Percentiles rank a stretch among this genome's conserved stretches.
Conservation (phyloP, 2,888 invertebrate species). For the Sabellastarte sp. region DNA sequence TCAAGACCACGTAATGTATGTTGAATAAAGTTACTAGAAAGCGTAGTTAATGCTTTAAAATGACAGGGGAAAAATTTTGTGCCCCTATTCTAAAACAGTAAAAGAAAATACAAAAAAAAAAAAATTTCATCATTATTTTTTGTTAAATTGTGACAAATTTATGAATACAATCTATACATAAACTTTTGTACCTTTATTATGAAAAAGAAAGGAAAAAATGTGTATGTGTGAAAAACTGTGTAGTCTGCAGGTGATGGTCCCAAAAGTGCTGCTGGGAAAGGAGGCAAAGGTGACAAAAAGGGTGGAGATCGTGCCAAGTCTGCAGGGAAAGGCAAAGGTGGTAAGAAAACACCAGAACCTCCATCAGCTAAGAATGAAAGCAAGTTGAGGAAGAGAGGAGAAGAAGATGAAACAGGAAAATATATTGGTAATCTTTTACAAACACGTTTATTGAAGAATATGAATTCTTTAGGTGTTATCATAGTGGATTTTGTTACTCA, state of each 20-base stretch:
- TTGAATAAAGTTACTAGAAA: no score
- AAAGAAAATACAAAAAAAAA: no score
- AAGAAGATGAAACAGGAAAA: constrained; percentile 54
- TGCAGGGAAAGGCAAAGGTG: constrained; percentile 46
- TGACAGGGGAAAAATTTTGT: no score
- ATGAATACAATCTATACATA: no score
- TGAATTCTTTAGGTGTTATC: no score
- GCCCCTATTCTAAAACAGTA: no score
- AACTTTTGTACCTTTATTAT: neutral
- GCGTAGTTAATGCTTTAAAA: no score
- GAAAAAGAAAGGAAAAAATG: neutral
- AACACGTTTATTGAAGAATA: no score
- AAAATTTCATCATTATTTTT: no score
- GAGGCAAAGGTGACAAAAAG: constrained; percentile 37
- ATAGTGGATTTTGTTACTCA: no score
- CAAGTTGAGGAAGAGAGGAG: constrained; percentile 56
- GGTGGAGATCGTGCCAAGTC: constrained; percentile 43
- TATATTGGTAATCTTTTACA: constrained; percentile 54
- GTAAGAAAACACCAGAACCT: constrained; percentile 56
- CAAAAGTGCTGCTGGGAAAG: constrained; percentile 24
- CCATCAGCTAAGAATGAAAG: constrained; percentile 53
- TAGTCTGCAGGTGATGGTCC: neutral
- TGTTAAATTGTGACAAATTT: no score
- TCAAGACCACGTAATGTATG: no score
- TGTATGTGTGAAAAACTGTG: neutral